Evolutionary conservation across 2,888 invertebrate species (phyloP).

Genomic region (Trissolcus japonicus): DNA sequence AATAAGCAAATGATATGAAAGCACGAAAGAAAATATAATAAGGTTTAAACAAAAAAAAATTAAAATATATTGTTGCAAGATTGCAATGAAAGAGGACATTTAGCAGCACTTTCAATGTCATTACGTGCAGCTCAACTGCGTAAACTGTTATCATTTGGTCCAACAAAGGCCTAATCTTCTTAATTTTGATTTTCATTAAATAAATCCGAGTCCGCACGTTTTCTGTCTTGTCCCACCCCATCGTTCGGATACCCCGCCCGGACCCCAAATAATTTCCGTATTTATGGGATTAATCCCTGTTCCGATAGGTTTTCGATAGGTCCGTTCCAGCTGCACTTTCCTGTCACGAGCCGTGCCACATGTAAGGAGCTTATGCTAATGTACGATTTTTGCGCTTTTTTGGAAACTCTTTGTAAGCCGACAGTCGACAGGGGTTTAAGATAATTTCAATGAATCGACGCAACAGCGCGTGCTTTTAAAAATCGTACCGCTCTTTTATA

Average conservation of each 20-base stretch:
- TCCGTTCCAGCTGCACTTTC: conserved; percentile 67
- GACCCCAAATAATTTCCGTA: conserved; percentile 70
- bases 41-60: background rate
- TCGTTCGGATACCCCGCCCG: conserved; percentile 45
- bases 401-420: conserved; percentile 67
- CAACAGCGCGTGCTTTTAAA: conserved; percentile 60
- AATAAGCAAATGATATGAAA: background rate
- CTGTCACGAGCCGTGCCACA: conserved; percentile 63
- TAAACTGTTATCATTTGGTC: conserved; percentile 25
- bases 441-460: conserved; percentile 67
- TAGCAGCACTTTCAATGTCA: conserved; percentile 11
- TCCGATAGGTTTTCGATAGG: conserved; percentile 72
- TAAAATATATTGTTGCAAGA: background rate
- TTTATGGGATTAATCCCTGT: conserved; percentile 73
- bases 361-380: conserved; percentile 73
- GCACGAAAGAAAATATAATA: background rate
- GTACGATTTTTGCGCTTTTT: conserved; percentile 74
- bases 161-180: conserved; percentile 36
- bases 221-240: conserved; percentile 38
- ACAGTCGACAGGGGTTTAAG: conserved; percentile 65
- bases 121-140: conserved; percentile 5
- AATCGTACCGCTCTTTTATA: no score
- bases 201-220: conserved; percentile 38
- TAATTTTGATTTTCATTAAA: conserved; percentile 56
- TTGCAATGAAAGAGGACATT: conserved; percentile 3